Evolutionary conservation across 2,113 vertebrate species (phyloP).

Genomic region (Syngnathus typhle): DNA sequence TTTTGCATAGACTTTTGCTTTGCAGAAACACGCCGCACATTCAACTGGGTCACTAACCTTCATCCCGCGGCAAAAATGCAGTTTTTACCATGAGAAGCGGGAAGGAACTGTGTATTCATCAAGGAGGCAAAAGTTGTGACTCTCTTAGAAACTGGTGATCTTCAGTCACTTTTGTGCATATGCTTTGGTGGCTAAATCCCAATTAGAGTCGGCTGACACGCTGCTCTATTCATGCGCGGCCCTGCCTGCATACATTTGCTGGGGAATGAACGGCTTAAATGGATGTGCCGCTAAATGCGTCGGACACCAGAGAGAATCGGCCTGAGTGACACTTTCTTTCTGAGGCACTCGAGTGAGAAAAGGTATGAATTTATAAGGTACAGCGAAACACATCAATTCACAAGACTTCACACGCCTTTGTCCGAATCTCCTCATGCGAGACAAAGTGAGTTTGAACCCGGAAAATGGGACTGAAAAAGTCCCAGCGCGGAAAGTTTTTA

Average conservation of each 20-base stretch:
- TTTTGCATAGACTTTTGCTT: constrained; percentile 34
- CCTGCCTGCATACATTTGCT: constrained; percentile 97
- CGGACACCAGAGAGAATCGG: constrained; percentile 96
- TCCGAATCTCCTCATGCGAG: constrained; percentile 86
- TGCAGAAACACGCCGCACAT: constrained; percentile 26
- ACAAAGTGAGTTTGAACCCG: constrained; percentile 80
- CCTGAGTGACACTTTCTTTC: constrained; percentile 86
- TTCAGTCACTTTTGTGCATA: constrained; percentile 90
- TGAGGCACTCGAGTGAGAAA: constrained; percentile 85
- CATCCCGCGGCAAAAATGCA: constrained; percentile 32
- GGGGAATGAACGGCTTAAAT: constrained; percentile 98
- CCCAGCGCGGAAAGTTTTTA: constrained; percentile 73
- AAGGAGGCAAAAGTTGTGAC: constrained; percentile 80
- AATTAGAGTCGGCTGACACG: constrained; percentile 99
- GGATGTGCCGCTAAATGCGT: constrained; percentile 90
- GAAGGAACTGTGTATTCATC: constrained; percentile 41
- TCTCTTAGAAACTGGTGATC: constrained; percentile 89
- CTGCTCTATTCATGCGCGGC: constrained; percentile 88
- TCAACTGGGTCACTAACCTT: constrained; percentile 58
- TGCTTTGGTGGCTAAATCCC: constrained; percentile 99
- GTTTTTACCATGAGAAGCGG: constrained; percentile 18
- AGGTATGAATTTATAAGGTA: constrained; percentile 98
- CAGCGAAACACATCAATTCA: constrained; percentile 98
- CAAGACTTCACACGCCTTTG: constrained; percentile 87
- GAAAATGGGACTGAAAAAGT: constrained; percentile 75